Evolutionary conservation across 2,888 invertebrate genomes (phyloP), one percentile per base, ranked within the genome.

Genomic region (Ormyrus labotus): DNA sequence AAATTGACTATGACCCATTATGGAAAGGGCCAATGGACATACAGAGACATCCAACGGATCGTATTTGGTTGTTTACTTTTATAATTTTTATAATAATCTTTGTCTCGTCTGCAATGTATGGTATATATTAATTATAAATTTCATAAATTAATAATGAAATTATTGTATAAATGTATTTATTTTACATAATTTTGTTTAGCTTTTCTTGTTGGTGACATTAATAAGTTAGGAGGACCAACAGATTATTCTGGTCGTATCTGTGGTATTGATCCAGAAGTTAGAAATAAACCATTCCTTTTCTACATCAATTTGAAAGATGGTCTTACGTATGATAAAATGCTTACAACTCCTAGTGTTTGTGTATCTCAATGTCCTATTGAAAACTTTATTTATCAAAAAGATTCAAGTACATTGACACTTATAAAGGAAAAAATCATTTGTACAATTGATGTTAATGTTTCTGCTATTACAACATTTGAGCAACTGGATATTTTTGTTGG

Each of bases 271-370:
- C 11, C 19, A 45, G 79, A 72, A 45, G 79, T 79, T 50, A 9
- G 10, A 51, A 45, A 73, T 4, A 69, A 69, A 51, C 68, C 79
- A 0, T 67, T 64, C 45, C 69, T 79, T 4, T 19, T 79, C 2
- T 50, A 19, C 10, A 9, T 79, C 1, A 13, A 79, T 68, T 51
- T 74, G 6, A 79, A 57, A 50, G 48, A 63, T 34, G 73, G 72
- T 7, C n/a, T 64, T 13, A 13, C 19, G 13, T 50, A 5, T 11
- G 8, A 53, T 7, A n/a, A 9, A 11, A 10, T 55, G 4, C 98
- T 97, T 87, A 93, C 94, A 5, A 97, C 97, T 5, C 94, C 95
- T 7, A 97, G 97, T 93, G 96, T 94, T 55, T 97, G 97, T 90
- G 95, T 96, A 0, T 89, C 93, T 64, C 87, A 93, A 84, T 97